These are phyloP conservation scores for Rhabdomys pumilio DNA, from an alignment of 2,797 vertebrate genomes.

Conservation along the genomic window DNA sequence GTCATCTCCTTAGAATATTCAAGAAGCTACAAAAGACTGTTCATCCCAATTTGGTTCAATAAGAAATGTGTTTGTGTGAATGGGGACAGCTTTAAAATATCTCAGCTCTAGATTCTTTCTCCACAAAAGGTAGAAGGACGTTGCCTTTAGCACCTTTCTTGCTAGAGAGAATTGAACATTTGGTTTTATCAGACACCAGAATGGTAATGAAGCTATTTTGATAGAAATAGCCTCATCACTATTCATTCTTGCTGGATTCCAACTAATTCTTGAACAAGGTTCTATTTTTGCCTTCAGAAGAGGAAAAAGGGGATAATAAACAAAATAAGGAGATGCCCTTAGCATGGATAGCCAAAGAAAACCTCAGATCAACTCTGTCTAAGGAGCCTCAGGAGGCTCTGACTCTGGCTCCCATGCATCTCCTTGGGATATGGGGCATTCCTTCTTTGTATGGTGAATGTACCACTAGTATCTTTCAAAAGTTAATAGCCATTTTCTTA, in stretches of 20 bases:
- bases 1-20: slow-evolving; percentile 83
- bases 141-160: slow-evolving; percentile 89
- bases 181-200: slow-evolving; percentile 90
- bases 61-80: slow-evolving; percentile 57
- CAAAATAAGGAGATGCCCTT: slow-evolving; percentile 81
- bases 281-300: slow-evolving; percentile 79
- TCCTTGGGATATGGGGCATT: background rate
- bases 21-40: slow-evolving; percentile 80
- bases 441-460: background rate
- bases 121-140: slow-evolving; percentile 87
- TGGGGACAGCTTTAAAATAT: slow-evolving; percentile 87
- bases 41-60: slow-evolving; percentile 64
- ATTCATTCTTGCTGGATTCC: slow-evolving; percentile 90
- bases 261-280: slow-evolving; percentile 90
- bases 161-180: slow-evolving; percentile 89
- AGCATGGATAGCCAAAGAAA: slow-evolving; percentile 58
- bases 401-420: background rate
- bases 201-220: slow-evolving; percentile 91
- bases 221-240: slow-evolving; percentile 91
- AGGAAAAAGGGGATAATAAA: slow-evolving; percentile 69
- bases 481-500: background rate
- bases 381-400: fast-evolving
- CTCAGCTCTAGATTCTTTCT: slow-evolving; percentile 88
- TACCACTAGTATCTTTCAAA: fast-evolving
- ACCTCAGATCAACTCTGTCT: background rate